phyloP scores from a whole-genome alignment of 1,140 invertebrate species.

The Thaumetopoea pityocampa region DNA sequence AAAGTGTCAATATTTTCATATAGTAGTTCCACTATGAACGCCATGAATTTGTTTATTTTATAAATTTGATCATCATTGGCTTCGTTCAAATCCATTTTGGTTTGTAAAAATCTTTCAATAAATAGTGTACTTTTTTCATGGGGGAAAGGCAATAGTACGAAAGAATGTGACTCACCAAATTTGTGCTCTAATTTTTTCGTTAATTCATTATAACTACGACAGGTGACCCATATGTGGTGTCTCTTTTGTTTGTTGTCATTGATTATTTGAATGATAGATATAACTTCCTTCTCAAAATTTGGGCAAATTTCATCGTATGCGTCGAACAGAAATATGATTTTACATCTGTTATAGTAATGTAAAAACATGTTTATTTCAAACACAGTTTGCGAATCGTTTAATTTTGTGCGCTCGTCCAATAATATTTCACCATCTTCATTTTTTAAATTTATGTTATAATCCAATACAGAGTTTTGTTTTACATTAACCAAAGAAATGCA shows the following conservation, averaged over 20 bases:
- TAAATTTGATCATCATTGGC: too few species aligned
- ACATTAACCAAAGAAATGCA: constrained; percentile 4
- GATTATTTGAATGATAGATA: not conserved
- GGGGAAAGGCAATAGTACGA: not conserved
- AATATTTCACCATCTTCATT: too few species aligned
- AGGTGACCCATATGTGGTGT: constrained; percentile 13
- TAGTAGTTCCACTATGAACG: too few species aligned
- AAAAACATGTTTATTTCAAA: constrained; percentile 12
- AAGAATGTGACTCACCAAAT: constrained; percentile 1
- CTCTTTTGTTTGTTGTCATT: not conserved
- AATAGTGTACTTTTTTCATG: not conserved
- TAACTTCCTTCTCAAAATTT: constrained; percentile 2
- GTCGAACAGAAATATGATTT: constrained; percentile 1
- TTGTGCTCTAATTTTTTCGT: not conserved
- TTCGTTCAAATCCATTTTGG: not conserved
- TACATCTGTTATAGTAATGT: constrained; percentile 1
- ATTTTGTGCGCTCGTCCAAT: too few species aligned
- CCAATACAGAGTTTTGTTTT: not conserved
- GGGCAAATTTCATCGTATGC: constrained; percentile 11
- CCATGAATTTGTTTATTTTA: too few species aligned
- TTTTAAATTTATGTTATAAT: not conserved
- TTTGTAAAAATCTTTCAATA: not conserved
- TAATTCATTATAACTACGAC: constrained; percentile 5
- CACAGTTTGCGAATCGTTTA: too few species aligned
- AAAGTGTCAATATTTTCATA: too few species aligned